Evolutionary conservation across 2,113 vertebrate genomes (phyloP).

Genomic region (Hiodon alosoides): DNA sequence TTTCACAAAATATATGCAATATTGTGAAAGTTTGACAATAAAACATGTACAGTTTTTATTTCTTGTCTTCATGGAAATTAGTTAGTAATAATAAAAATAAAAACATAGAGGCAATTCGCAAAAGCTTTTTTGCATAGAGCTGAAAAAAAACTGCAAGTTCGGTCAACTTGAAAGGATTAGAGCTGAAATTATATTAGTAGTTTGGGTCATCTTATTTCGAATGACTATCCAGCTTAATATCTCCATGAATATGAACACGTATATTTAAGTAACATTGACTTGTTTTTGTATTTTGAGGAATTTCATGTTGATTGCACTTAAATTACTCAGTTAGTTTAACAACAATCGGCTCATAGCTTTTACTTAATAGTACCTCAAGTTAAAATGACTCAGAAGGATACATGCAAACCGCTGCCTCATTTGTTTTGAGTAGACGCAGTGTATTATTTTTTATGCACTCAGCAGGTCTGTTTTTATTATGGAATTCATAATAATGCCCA

Average conservation of each 20-base stretch:
- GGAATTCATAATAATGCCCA: background rate
- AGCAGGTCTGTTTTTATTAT: no score
- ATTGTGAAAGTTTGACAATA: no score
- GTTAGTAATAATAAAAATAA: no score
- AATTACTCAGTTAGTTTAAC: background rate
- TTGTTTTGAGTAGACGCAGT: background rate
- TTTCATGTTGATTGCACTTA: background rate
- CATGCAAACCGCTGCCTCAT: background rate
- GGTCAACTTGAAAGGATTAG: no score
- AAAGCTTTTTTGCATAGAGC: no score
- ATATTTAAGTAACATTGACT: background rate
- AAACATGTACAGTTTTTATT: no score
- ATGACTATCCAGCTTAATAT: background rate
- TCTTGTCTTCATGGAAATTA: no score
- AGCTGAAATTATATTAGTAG: no score
- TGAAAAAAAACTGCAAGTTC: no score
- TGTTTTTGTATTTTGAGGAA: no score
- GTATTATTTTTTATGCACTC: background rate
- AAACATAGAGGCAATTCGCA: no score
- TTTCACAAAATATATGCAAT: no score
- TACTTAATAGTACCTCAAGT: background rate
- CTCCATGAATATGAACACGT: background rate
- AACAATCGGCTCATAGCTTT: background rate
- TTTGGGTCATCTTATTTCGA: background rate
- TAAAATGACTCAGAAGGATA: background rate